Evolutionary conservation across 1,140 invertebrate species (phyloP).

Genomic region (Drosophila murphyi): DNA sequence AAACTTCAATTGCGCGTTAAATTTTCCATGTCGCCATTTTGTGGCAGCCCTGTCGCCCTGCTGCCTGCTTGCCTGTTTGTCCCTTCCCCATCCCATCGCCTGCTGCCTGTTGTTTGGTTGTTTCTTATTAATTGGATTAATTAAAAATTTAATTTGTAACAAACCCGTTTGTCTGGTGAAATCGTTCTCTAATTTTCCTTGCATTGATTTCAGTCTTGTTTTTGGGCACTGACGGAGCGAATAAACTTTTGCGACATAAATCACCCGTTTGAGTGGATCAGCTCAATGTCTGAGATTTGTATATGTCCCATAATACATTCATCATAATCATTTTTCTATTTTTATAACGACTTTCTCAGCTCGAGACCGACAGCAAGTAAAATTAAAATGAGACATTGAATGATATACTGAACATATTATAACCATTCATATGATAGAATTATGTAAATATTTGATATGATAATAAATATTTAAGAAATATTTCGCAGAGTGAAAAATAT

Average conservation of each 20-base stretch:
- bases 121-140: conserved; percentile 69
- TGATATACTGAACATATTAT: neutral
- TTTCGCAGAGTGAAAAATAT: too few species aligned
- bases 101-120: conserved; percentile 12
- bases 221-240: neutral
- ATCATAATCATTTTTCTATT: conserved; percentile 28
- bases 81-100: neutral
- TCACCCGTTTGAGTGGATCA: conserved; percentile 16
- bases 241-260: conserved; percentile 34
- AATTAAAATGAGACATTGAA: neutral
- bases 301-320: conserved; percentile 10
- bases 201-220: conserved; percentile 15
- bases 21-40: conserved; percentile 44
- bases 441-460: neutral
- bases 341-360: neutral
- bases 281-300: neutral
- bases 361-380: neutral
- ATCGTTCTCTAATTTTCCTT: conserved; percentile 22
- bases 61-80: neutral
- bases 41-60: conserved; percentile 10
- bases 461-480: neutral
- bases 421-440: neutral
- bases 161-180: conserved; percentile 55
- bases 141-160: conserved; percentile 73
- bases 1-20: conserved; percentile 73